phyloP scores from a whole-genome alignment of 1,140 invertebrate species.

The Tetragnatha versicolor region DNA sequence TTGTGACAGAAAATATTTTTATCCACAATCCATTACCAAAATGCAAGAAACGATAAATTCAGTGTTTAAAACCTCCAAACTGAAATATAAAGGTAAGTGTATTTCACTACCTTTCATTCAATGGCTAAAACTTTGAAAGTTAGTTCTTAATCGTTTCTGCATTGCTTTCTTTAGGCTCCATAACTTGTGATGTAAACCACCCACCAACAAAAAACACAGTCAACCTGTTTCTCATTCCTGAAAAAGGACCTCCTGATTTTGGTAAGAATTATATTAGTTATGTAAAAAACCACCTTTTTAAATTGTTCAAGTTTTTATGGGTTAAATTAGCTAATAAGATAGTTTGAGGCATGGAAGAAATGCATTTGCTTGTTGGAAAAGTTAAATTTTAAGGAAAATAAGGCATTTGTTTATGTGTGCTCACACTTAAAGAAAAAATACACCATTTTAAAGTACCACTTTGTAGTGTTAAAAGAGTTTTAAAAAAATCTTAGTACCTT shows the following conservation, averaged over 20 bases:
- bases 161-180: conserved; percentile 18
- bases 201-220: conserved; percentile 28
- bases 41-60: conserved; percentile 73
- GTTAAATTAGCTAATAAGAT: no score
- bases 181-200: not conserved
- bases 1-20: conserved; percentile 75
- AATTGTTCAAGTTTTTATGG: no score
- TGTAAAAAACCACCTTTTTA: no score
- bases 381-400: no score
- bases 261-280: conserved; percentile 26
- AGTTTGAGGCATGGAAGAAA: no score
- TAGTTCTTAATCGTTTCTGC: not conserved
- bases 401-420: no score
- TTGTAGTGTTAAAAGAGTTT: no score
- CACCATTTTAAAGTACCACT: no score
- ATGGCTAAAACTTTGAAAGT: no score
- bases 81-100: conserved; percentile 70
- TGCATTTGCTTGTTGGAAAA: no score
- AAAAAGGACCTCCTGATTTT: conserved; percentile 20
- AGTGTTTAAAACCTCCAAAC: conserved; percentile 75
- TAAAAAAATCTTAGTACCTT: no score
- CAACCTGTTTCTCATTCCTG: conserved; percentile 40
- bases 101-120: not conserved
- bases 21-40: conserved; percentile 70
- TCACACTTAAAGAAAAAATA: no score